Percentiles rank a stretch among this genome's conserved stretches.
Evolutionary conservation across 2,113 vertebrate genomes (phyloP).

Genomic region (Gymnobelideus leadbeateri): DNA sequence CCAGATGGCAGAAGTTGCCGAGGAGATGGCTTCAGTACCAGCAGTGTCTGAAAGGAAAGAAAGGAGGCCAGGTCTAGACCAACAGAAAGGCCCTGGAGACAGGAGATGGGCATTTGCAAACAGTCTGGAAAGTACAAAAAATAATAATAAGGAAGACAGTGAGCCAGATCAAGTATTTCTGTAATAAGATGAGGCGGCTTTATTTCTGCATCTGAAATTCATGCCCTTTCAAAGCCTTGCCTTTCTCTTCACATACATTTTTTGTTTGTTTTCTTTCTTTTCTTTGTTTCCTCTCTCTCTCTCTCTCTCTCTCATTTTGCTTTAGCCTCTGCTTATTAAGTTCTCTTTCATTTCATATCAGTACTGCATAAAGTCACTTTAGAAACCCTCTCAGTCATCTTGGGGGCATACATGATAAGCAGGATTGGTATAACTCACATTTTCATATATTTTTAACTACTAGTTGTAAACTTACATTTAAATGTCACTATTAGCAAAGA

Average conservation of each 20-base stretch:
- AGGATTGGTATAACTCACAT: conserved; percentile 24
- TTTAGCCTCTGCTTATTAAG: conserved; percentile 42
- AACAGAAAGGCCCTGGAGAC: conserved; percentile 58
- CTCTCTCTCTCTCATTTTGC: not conserved
- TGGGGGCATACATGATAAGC: not conserved
- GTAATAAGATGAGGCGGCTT: conserved; percentile 44
- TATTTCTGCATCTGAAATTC: conserved; percentile 56
- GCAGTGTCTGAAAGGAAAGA: conserved; percentile 55
- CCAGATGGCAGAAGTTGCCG: conserved; percentile 62
- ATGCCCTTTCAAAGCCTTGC: conserved; percentile 53
- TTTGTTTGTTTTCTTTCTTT: not conserved
- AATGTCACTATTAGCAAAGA: conserved; percentile 70
- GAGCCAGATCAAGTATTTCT: conserved; percentile 47
- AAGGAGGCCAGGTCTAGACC: conserved; percentile 47
- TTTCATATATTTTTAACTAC: conserved; percentile 57
- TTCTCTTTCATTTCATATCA: not conserved
- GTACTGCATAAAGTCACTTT: conserved; percentile 44
- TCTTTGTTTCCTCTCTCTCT: not conserved
- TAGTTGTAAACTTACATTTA: conserved; percentile 64
- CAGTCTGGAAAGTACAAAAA: conserved; percentile 42
- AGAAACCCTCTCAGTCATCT: conserved; percentile 13
- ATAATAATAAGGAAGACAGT: not conserved
- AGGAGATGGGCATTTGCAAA: conserved; percentile 12
- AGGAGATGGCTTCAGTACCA: conserved; percentile 55
- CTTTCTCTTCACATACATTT: conserved; percentile 26